phyloP scores from a whole-genome alignment of 2,113 vertebrate genomes.

The Origma solitaria region DNA sequence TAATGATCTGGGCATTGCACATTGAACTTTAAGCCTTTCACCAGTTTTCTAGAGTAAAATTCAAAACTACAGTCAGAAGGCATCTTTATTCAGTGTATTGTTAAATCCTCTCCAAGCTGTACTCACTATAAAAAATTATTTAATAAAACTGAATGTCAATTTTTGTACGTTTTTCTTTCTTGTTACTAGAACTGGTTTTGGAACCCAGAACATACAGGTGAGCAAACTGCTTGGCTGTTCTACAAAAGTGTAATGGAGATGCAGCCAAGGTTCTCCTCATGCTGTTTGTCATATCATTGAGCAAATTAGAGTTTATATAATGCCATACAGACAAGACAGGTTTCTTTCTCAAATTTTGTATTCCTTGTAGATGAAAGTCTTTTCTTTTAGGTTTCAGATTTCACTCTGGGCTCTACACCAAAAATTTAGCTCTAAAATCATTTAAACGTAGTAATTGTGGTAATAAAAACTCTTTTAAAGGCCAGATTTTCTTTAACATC shows the following conservation, averaged over 20 bases:
- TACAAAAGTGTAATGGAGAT: background rate
- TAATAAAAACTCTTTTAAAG: background rate
- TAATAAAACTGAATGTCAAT: background rate
- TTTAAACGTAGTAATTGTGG: background rate
- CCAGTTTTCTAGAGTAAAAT: conserved; percentile 63
- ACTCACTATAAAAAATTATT: conserved; percentile 24
- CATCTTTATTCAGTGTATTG: conserved; percentile 35
- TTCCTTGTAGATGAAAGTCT: background rate
- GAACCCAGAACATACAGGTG: background rate
- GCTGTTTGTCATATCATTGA: background rate
- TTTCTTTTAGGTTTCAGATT: background rate
- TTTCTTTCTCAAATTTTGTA: background rate
- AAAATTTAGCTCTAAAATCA: background rate
- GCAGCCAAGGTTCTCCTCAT: background rate
- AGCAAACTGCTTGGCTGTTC: background rate
- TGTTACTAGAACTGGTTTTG: background rate
- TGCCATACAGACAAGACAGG: background rate
- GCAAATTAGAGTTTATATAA: background rate
- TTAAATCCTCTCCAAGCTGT: conserved; percentile 33
- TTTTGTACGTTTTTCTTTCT: background rate
- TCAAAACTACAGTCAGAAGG: conserved; percentile 53
- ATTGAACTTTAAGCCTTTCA: conserved; percentile 31
- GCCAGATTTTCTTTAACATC: background rate
- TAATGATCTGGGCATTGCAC: background rate
- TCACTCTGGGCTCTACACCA: background rate